Conservation (phyloP, 2,113 vertebrate species). For the Pelodiscus sinensis region DNA sequence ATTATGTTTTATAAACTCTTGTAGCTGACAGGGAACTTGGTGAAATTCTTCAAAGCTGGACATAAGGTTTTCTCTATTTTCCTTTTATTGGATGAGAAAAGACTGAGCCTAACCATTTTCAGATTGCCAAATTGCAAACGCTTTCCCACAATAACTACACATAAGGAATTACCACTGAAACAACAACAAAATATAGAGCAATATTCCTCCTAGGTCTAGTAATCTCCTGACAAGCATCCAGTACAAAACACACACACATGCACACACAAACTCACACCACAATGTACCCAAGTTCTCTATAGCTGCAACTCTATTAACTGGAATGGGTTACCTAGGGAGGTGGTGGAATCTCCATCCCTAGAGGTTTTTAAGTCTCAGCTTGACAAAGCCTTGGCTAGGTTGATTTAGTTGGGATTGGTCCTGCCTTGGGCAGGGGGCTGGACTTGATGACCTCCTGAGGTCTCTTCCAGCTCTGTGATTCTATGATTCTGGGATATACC, state of each 20-base stretch:
- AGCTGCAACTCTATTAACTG: not conserved
- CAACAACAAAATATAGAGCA: rapidly evolving
- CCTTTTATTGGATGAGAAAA: not conserved
- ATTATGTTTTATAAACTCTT: not conserved
- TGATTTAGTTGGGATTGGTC: no score
- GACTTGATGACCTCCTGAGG: no score
- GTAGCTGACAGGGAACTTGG: not conserved
- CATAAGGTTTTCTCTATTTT: not conserved
- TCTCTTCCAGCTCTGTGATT: no score
- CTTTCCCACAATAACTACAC: not conserved
- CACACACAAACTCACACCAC: not conserved
- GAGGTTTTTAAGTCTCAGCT: no score
- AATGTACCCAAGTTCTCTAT: not conserved
- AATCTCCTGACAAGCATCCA: not conserved
- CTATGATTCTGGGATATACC: not conserved
- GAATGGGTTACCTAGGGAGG: not conserved
- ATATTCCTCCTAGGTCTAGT: not conserved
- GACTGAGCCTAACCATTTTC: not conserved
- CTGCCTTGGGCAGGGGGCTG: no score
- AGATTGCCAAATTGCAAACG: not conserved
- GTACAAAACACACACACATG: not conserved
- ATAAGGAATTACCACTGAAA: not conserved
- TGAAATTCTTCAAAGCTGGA: not conserved
- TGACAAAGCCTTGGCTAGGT: no score
- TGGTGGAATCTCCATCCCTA: no score